A percentile compares a stretch with the other conserved stretches of the same genome.
Conservation (phyloP, 2,797 vertebrate species). For the Sebastes paucispinis region DNA sequence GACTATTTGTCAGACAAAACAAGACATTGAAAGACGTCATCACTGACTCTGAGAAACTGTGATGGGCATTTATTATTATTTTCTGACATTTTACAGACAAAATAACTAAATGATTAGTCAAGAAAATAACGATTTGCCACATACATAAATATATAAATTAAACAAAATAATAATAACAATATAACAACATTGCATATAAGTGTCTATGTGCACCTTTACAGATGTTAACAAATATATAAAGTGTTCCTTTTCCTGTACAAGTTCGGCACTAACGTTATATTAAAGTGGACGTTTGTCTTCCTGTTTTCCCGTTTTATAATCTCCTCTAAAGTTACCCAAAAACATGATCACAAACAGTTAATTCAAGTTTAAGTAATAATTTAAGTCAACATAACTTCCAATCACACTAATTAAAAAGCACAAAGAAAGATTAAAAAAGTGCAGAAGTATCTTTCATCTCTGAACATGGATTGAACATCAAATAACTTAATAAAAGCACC, state of each 20-base stretch:
- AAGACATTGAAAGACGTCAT: neutral
- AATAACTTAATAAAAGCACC: too few relatives aligned
- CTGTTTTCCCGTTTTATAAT: neutral
- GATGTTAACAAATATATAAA: too few relatives aligned
- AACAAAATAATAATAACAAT: neutral
- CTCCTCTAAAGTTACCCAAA: too few relatives aligned
- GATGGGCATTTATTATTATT: neutral
- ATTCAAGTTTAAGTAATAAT: too few relatives aligned
- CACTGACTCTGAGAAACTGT: neutral
- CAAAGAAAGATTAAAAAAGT: neutral
- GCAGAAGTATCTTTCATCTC: too few relatives aligned
- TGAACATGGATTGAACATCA: too few relatives aligned
- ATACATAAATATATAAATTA: neutral
- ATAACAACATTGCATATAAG: too few relatives aligned
- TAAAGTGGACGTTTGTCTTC: neutral
- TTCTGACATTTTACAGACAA: neutral
- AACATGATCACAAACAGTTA: too few relatives aligned
- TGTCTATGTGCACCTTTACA: too few relatives aligned
- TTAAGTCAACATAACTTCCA: too few relatives aligned
- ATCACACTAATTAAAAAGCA: neutral
- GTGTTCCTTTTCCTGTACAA: too few relatives aligned
- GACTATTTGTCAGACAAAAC: accelerated
- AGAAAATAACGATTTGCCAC: neutral
- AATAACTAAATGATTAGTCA: neutral
- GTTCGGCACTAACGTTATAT: accelerated